These are phyloP conservation scores for Lasaia peninsularis DNA, from an alignment of 1,140 invertebrate genomes.

Conservation along the genomic window DNA sequence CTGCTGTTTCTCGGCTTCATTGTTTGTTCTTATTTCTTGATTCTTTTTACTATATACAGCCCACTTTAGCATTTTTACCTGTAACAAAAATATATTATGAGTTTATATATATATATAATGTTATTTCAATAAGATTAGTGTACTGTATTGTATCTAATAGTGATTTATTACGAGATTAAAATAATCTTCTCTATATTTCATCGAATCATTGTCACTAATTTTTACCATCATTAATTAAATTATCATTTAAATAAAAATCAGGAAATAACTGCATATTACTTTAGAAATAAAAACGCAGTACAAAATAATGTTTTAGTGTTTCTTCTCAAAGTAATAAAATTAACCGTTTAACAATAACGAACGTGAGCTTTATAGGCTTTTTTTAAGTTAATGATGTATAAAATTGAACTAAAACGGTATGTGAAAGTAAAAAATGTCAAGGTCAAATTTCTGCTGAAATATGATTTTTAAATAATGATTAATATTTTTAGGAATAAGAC, in stretches of 20 bases:
- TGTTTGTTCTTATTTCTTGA: constrained; percentile 42
- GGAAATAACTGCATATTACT: no score
- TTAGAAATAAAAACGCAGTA: neutral
- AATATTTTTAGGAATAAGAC: no score
- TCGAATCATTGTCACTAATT: neutral
- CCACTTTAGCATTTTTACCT: constrained; percentile 71
- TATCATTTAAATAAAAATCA: no score
- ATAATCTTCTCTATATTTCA: no score
- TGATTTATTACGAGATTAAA: no score
- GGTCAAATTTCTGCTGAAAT: no score
- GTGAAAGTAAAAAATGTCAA: neutral
- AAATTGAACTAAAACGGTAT: neutral
- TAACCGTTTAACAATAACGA: neutral
- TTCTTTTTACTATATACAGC: constrained; percentile 69
- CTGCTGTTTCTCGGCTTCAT: constrained; percentile 37
- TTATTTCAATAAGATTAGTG: no score
- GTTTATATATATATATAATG: no score
- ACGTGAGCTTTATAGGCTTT: neutral
- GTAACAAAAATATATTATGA: constrained; percentile 32
- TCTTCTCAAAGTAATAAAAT: neutral
- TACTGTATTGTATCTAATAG: no score
- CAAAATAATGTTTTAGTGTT: neutral
- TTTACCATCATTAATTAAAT: no score
- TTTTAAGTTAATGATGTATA: neutral
- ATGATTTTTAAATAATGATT: no score